Evolutionary conservation across 1,140 invertebrate species (phyloP), one percentile per base, ranked within the genome.

Genomic region (Cyclina sinensis): DNA sequence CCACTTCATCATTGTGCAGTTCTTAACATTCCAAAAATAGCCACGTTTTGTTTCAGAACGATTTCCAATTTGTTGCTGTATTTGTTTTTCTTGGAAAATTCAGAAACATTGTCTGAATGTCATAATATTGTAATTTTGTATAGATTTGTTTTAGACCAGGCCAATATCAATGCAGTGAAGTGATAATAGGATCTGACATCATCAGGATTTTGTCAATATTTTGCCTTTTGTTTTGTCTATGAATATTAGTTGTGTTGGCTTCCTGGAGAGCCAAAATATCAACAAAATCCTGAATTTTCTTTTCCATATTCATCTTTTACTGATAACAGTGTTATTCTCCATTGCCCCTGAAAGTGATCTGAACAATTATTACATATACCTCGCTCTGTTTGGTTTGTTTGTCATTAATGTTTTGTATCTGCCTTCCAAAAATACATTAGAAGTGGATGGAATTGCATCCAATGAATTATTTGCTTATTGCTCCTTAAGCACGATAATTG

Each of bases 191-290:
- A 37, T 37, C 16, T 4, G 65, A 37, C 65, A 70, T 18, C 11
- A 16, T 70, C 32, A 37, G 37, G 30, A 70, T 18, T 70, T 16
- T 16, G 24, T 70, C 65, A 70, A 70, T 70, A 70, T 32, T 37
- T 70, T 16, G 14, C 14, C 65, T 70, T 18, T 70, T 70, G 65
- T 70, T 70, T 14, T 70, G 32, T 70, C 24, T 65, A n/a, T 30
- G 59, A 65, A 65, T 65, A 30, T 30, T 65, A 27, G 2, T 11
- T 30, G n/a, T 65, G 27, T 65, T 65, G n/a, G n/a, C 14, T 30
- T 9, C n/a, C n/a, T n/a, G 30, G 4, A n/a, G 5, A 30, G 59
- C 59, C 30, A 30, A 65, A 30, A 65, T 65, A 35, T 65, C 5
- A 65, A 65, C 54, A 65, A 65, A 30, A 43, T 4, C 43, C 14